A percentile compares a stretch with the other conserved stretches of the same genome.
Conservation (phyloP, 2,797 vertebrate genomes). For the Pelobates cultripes region DNA sequence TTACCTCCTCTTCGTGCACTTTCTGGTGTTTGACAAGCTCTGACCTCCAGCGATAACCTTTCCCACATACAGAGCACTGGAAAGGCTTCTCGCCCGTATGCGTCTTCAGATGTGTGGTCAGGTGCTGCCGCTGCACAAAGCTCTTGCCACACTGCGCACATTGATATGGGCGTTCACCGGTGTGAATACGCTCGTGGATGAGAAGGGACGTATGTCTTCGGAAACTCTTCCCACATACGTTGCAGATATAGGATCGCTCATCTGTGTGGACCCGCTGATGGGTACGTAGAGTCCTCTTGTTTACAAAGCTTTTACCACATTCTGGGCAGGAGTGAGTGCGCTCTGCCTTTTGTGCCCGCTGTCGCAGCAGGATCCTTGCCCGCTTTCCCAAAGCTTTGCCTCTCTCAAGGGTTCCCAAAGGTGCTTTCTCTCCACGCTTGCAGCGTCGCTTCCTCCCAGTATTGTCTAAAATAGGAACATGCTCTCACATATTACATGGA, state of each 20-base stretch:
- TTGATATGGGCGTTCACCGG: slow-evolving; percentile 51
- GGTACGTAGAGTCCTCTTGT: slow-evolving; percentile 56
- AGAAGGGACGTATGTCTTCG: slow-evolving; percentile 52
- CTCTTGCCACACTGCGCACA: slow-evolving; percentile 58
- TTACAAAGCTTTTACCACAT: slow-evolving; percentile 56
- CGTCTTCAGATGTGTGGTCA: slow-evolving; percentile 58
- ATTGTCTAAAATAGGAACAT: not conserved
- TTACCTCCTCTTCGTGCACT: slow-evolving; percentile 55
- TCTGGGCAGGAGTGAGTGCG: slow-evolving; percentile 52
- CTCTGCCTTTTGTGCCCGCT: slow-evolving; percentile 47
- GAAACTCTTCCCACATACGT: slow-evolving; percentile 57
- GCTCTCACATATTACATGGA: not conserved
- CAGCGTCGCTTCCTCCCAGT: slow-evolving; percentile 1
- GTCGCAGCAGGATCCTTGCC: slow-evolving; percentile 31
- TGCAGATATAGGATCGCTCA: slow-evolving; percentile 55
- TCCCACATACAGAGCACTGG: slow-evolving; percentile 44
- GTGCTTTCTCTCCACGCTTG: slow-evolving; percentile 7
- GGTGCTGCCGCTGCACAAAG: slow-evolving; percentile 59
- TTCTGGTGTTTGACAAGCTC: slow-evolving; percentile 65
- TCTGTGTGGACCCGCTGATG: slow-evolving; percentile 56
- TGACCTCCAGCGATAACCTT: slow-evolving; percentile 58
- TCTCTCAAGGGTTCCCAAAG: slow-evolving; percentile 24
- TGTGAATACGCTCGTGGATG: slow-evolving; percentile 57
- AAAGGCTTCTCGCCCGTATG: slow-evolving; percentile 55
- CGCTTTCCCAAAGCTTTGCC: slow-evolving; percentile 48